Conservation (phyloP, 2,797 vertebrate genomes). For the Harpagifer antarcticus region DNA sequence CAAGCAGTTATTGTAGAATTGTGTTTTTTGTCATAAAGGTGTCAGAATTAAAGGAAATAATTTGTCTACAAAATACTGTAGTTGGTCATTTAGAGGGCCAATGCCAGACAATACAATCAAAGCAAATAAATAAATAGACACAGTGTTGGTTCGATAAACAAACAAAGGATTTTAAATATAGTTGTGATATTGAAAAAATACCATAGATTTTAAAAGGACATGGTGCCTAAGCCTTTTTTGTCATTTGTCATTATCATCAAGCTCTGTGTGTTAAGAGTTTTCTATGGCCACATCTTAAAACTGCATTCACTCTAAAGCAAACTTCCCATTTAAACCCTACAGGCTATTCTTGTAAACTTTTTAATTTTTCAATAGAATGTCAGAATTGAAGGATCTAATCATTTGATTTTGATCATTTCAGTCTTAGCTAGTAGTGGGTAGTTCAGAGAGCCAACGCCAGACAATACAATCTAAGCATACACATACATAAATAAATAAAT, state of each 20-base stretch:
- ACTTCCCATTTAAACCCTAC: background rate
- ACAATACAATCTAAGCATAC: background rate
- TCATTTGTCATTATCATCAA: too few relatives aligned
- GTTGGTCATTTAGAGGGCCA: background rate
- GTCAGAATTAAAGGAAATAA: background rate
- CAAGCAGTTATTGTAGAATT: background rate
- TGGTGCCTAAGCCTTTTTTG: conserved; percentile 8
- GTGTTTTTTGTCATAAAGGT: background rate
- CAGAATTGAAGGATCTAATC: background rate
- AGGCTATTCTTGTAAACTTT: background rate
- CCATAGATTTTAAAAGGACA: background rate
- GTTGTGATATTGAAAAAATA: background rate
- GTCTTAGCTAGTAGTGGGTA: background rate
- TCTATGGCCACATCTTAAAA: background rate
- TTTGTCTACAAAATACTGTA: background rate
- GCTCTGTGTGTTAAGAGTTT: too few relatives aligned
- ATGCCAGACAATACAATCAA: background rate
- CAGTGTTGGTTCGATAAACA: too few relatives aligned
- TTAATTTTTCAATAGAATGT: background rate
- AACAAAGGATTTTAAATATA: background rate
- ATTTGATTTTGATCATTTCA: background rate
- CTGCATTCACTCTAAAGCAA: background rate
- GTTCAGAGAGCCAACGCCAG: background rate
- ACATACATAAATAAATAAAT: background rate
- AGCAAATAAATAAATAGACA: background rate